phyloP scores from a whole-genome alignment of 2,113 vertebrate species.

The Dolichallabes microphthalmus region DNA sequence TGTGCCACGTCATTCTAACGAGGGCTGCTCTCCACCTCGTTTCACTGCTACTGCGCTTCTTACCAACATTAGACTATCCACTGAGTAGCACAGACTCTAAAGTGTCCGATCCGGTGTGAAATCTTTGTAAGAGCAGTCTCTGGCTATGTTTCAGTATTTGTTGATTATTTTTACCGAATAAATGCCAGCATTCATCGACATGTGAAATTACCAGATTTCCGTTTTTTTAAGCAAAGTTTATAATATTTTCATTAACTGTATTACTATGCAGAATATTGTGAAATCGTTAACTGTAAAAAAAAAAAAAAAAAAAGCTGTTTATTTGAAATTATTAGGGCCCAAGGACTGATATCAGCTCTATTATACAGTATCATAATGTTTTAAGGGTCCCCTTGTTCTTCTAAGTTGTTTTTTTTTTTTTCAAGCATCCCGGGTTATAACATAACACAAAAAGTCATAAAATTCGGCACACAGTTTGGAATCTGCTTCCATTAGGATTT shows the following conservation, averaged over 20 bases:
- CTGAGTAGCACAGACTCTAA: background rate
- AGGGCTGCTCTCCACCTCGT: background rate
- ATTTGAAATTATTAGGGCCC: background rate
- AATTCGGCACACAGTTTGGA: too few relatives aligned
- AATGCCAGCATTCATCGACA: background rate
- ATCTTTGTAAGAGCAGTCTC: background rate
- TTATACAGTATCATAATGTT: too few relatives aligned
- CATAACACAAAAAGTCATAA: too few relatives aligned
- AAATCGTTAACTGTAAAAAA: background rate
- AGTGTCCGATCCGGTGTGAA: background rate
- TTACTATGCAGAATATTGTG: background rate
- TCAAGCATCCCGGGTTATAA: too few relatives aligned
- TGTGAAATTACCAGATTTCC: background rate
- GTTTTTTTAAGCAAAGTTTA: background rate
- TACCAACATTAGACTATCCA: background rate
- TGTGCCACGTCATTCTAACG: background rate
- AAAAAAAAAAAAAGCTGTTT: background rate
- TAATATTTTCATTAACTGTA: background rate
- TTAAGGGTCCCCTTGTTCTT: too few relatives aligned
- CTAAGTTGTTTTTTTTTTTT: too few relatives aligned
- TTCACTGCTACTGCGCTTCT: background rate
- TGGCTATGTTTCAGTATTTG: background rate
- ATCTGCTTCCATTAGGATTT: too few relatives aligned
- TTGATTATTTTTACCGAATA: background rate
- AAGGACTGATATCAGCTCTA: too few relatives aligned